Conservation (phyloP, 92 coral and sea anemone genomes). For the Palythoa grandis region DNA sequence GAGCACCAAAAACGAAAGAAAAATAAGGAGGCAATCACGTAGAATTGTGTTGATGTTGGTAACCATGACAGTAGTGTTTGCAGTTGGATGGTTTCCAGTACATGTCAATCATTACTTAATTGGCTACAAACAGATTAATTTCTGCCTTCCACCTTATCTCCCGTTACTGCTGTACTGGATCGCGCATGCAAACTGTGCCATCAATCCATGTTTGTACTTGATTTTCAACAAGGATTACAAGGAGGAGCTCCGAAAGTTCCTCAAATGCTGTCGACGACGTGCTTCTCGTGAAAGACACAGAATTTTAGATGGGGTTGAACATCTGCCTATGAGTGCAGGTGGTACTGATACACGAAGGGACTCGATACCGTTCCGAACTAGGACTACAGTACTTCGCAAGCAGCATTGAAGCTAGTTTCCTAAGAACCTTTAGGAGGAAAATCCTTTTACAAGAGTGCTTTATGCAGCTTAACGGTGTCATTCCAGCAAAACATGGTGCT, state of each 20-base stretch:
- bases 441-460: too few relatives aligned
- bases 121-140: not conserved
- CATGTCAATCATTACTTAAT: conserved; percentile 35
- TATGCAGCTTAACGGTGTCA: too few relatives aligned
- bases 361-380: too few relatives aligned
- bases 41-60: conserved; percentile 34
- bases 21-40: conserved; percentile 29
- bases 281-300: too few relatives aligned
- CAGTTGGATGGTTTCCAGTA: conserved; percentile 45
- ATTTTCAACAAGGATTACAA: conserved; percentile 39
- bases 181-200: conserved; percentile 42
- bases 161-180: conserved; percentile 11
- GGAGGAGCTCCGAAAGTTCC: conserved; percentile 18
- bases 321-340: too few relatives aligned
- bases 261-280: not conserved
- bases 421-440: too few relatives aligned
- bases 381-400: too few relatives aligned
- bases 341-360: too few relatives aligned
- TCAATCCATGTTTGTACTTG: conserved; percentile 33
- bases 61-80: conserved; percentile 37
- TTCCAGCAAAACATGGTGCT: too few relatives aligned
- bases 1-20: conserved; percentile 20
- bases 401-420: too few relatives aligned
- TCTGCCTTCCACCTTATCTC: conserved; percentile 5
- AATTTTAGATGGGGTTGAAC: too few relatives aligned